Conservation (phyloP, 2,888 invertebrate genomes). For the Lathronympha strigana region DNA sequence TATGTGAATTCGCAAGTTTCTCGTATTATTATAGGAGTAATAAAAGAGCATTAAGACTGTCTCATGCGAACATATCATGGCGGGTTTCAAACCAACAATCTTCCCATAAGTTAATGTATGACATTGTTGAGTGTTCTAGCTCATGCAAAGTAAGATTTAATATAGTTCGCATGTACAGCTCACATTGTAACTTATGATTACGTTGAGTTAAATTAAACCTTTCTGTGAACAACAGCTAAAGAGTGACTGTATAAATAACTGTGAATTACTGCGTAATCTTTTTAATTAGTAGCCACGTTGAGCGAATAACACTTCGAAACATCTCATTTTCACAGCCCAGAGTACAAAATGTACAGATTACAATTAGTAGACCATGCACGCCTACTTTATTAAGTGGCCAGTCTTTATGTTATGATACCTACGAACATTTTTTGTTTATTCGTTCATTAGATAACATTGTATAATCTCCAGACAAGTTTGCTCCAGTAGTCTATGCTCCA, state of each 20-base stretch:
- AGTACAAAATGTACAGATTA: too few species aligned
- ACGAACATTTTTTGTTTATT: too few species aligned
- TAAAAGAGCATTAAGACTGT: constrained; percentile 14
- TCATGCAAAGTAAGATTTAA: constrained; percentile 7
- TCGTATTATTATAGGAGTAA: constrained; percentile 8
- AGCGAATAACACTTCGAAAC: background rate
- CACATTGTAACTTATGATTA: background rate
- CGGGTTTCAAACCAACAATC: constrained; percentile 10
- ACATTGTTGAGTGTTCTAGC: constrained; percentile 6
- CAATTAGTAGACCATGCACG: too few species aligned
- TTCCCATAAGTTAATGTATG: constrained; percentile 24
- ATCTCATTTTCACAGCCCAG: constrained; percentile 1
- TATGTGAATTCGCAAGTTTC: constrained; percentile 27
- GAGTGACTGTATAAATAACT: background rate
- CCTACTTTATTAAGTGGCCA: too few species aligned
- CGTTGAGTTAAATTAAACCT: background rate
- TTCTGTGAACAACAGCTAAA: background rate
- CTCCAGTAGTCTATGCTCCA: too few species aligned
- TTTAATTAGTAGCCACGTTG: background rate
- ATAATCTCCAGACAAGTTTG: too few species aligned
- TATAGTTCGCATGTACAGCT: background rate
- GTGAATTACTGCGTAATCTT: background rate
- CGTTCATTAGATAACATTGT: too few species aligned
- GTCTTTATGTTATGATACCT: too few species aligned
- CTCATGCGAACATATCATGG: constrained; percentile 21